A percentile compares a stretch with the other conserved stretches of the same genome.
Evolutionary conservation across 2,113 vertebrate genomes (phyloP).

Genomic region (Sclerurus mexicanus): DNA sequence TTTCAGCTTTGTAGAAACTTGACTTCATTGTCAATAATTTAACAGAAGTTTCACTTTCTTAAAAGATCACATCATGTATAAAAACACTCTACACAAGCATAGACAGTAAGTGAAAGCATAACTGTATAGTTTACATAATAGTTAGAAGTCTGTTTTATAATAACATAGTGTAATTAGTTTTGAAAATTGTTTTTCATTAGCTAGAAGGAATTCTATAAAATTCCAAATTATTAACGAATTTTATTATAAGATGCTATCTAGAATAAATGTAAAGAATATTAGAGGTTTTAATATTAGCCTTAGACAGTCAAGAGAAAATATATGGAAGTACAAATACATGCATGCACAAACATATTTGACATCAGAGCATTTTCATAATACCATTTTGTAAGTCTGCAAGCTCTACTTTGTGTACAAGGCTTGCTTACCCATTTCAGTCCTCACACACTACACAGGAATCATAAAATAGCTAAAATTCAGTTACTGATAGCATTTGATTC

Average conservation of each 20-base stretch:
- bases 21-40: not conserved
- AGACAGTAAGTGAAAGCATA: not conserved
- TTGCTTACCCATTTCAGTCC: not conserved
- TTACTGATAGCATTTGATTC: not conserved
- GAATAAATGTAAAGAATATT: not conserved
- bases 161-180: not conserved
- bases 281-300: not conserved
- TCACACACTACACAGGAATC: not conserved
- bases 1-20: not conserved
- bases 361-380: not conserved
- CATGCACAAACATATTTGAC: not conserved
- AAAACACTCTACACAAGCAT: not conserved
- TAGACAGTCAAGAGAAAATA: rapidly evolving
- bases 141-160: not conserved
- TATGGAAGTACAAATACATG: rapidly evolving
- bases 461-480: not conserved
- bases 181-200: not conserved
- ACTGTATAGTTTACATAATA: not conserved
- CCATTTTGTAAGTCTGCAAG: not conserved
- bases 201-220: not conserved
- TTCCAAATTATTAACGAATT: not conserved
- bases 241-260: not conserved
- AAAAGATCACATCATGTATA: not conserved
- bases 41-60: not conserved
- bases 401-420: not conserved